phyloP scores from a whole-genome alignment of 2,888 invertebrate species.

The Blera fallax region DNA sequence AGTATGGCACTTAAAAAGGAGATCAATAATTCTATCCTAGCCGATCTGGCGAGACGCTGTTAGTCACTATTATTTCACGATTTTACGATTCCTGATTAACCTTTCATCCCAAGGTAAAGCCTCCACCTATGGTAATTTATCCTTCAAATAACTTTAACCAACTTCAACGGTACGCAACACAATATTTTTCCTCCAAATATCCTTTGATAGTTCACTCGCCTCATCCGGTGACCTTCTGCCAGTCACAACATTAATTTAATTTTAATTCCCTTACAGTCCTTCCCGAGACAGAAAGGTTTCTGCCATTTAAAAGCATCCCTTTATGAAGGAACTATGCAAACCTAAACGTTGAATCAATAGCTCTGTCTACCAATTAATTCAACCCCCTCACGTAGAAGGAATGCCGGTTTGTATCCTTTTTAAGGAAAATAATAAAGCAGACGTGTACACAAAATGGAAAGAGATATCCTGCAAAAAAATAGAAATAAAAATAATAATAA shows the following conservation, averaged over 20 bases:
- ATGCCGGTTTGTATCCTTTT: background rate
- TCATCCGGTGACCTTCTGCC: background rate
- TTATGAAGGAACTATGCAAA: background rate
- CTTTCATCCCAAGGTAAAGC: no score
- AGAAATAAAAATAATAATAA: background rate
- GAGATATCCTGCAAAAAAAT: background rate
- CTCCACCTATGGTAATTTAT: no score
- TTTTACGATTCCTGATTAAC: no score
- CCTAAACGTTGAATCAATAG: conserved; percentile 4
- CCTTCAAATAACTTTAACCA: no score
- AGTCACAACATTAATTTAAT: background rate
- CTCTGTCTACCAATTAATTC: conserved; percentile 25
- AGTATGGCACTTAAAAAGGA: no score
- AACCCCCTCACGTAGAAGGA: background rate
- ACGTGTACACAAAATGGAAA: background rate
- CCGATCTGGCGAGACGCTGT: no score
- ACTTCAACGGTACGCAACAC: no score
- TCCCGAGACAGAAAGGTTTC: background rate
- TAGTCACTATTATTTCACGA: no score
- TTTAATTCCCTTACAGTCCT: background rate
- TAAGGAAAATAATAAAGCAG: background rate
- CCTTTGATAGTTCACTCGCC: background rate
- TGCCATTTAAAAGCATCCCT: background rate
- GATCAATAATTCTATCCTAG: no score
- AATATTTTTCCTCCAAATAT: background rate